These are phyloP conservation scores for Heliconius charithonia DNA, from an alignment of 2,888 invertebrate genomes.

Conservation along the genomic window DNA sequence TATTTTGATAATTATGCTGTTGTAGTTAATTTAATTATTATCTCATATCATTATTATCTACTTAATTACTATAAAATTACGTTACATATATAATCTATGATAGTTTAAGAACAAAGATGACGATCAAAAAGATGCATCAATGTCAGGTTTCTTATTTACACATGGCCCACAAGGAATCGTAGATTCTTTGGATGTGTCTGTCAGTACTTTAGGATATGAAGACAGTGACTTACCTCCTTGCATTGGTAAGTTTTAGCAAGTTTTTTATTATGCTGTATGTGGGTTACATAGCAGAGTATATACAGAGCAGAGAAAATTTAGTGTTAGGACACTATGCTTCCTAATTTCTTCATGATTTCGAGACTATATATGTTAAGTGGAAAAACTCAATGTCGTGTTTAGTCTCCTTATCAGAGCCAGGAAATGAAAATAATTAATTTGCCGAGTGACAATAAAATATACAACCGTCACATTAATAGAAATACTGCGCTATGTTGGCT, in stretches of 20 bases:
- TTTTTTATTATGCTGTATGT: not conserved
- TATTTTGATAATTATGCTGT: too few relatives aligned
- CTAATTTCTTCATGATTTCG: too few relatives aligned
- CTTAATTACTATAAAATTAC: too few relatives aligned
- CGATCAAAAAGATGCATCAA: constrained; percentile 49
- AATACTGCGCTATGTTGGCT: not conserved
- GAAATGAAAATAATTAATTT: not conserved
- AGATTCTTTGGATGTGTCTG: constrained; percentile 68
- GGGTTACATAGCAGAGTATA: too few relatives aligned
- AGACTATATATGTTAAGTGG: too few relatives aligned
- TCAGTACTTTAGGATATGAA: constrained; percentile 69
- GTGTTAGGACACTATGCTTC: too few relatives aligned
- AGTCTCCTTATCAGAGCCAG: too few relatives aligned
- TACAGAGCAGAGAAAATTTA: not conserved
- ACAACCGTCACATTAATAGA: not conserved
- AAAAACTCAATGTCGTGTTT: too few relatives aligned
- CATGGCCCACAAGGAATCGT: constrained; percentile 64
- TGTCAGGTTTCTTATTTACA: constrained; percentile 63
- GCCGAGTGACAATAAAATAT: not conserved
- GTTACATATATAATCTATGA: not conserved
- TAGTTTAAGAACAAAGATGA: constrained; percentile 50
- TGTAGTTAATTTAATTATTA: not conserved
- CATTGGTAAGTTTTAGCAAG: constrained; percentile 46
- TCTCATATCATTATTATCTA: too few relatives aligned
- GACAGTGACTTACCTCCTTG: constrained; percentile 64